Base-by-base conservation (phyloP, 1,140 invertebrate genomes). In the Papilio machaon region DNA sequence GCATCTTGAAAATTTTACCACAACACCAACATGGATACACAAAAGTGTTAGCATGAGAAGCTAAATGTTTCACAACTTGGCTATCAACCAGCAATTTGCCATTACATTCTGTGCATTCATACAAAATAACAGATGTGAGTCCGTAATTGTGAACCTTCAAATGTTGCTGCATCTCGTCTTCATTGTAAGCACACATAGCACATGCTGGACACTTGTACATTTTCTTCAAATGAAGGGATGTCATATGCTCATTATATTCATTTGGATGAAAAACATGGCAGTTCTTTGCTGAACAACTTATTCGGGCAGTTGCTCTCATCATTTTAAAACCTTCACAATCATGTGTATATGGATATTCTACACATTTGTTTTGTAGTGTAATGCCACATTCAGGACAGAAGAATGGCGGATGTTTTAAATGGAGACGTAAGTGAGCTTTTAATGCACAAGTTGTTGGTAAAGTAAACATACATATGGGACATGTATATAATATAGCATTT, bases 371-470 rank as follows among this genome's bases (percentile, higher is more conserved):
- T 47, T 85, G 49, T 80, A 95, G 92, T 52, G 88, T 64, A 38
- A 89, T 85, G 0, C 95, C 95, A 90, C 95, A 96, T 87, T 95
- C 95, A 6, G 95, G 95, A 82, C 95, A 96, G 75, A 91, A 91
- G 87, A 85, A 95, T 35, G 95, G 95, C n/a, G 92, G 84, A 43
- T 76, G 80, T 81, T 89, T 92, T 17, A 91, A 85, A 87, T 95
- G 95, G 43, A 95, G 85, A 54, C 95, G 90, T 74, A 93, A 77
- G 86, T 96, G 95, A 35, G 95, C 91, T 85, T 85, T 88, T 6
- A 95, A 82, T 23, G 90, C 93, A 90, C 95, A 96, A 23, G 74
- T 84, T 30, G 92, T 94, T 5, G 95, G 91, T 64, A 95, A 88
- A 74, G 93, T 87, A 82, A 94, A 95, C 75, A 94, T 90, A 85